Evolutionary conservation across 2,888 invertebrate species (phyloP).

Genomic region (Stegana nigrithorax): DNA sequence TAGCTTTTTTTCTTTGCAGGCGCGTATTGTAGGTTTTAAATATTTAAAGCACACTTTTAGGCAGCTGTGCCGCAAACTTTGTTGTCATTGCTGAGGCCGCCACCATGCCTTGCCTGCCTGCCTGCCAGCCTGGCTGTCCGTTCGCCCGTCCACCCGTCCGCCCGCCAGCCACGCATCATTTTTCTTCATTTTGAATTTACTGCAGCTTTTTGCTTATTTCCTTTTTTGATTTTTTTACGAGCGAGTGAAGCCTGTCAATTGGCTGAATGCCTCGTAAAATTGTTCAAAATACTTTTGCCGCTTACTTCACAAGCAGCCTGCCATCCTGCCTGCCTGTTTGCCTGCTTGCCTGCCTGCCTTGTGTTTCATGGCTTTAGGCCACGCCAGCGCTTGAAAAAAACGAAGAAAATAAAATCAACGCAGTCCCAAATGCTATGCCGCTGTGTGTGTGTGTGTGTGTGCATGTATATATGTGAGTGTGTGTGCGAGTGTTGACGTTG

Average conservation of each 20-base stretch:
- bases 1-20: too few species aligned
- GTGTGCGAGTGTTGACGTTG: background rate
- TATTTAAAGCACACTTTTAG: constrained; percentile 55
- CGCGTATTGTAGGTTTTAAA: constrained; percentile 50
- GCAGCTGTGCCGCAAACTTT: constrained; percentile 33
- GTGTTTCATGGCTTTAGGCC: background rate
- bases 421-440: background rate
- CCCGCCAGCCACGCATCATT: constrained; percentile 17
- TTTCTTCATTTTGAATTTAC: constrained; percentile 32
- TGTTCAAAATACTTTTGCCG: constrained; percentile 6
- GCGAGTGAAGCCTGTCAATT: constrained; percentile 61
- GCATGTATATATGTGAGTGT: background rate
- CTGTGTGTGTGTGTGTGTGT: background rate
- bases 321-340: background rate
- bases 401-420: too few species aligned
- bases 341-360: background rate
- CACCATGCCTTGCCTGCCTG: background rate
- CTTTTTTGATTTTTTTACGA: constrained; percentile 44
- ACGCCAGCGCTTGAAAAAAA: too few species aligned
- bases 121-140: too few species aligned
- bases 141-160: too few species aligned
- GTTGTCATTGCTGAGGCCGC: background rate
- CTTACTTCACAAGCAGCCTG: background rate
- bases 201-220: constrained; percentile 41
- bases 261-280: constrained; percentile 62